Base-by-base conservation (phyloP, 2,797 vertebrate species). In the Psittacula echo region DNA sequence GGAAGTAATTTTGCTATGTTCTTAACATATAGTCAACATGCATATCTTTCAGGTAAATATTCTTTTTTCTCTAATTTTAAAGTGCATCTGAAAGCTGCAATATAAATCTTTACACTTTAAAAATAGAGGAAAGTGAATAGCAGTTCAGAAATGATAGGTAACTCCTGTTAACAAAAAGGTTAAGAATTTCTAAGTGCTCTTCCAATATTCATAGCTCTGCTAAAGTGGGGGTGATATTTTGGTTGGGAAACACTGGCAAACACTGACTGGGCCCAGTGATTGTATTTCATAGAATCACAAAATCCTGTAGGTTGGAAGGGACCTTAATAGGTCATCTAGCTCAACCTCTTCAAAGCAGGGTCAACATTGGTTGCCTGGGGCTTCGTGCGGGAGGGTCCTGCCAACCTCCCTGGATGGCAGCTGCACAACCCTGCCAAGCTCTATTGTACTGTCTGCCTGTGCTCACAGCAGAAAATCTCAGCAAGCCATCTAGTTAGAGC, bases 31-130 rank as follows among this genome's bases (percentile, higher is more conserved):
- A 93, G 71, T 73, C 18, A 94, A 8, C 50, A 56, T 60, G 62
- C 85, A 96, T 96, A 39, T 92, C n/a, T 92, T 97, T 85, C 77
- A 71, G 71, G 67, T 90, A 97, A 94, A 95, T 65, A 47, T 64
- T 51, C n/a, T 50, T 84, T 53, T 79, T 83, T 88, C 34, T 93
- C 37, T 87, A 90, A 87, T 66, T 93, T 94, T 78, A 77, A 92
- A 89, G 76, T 68, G 62, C 67, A 73, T 83, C 76, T 94, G 94
- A 91, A 92, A 86, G 71, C 29, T 85, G n/a, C 88, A 89, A 88
- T 95, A 89, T 39, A 89, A 85, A 87, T 77, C 65, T 82, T 91
- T 76, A 70, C 5, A 18, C 18, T 90, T 96, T 77, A 84, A 82
- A 92, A 91, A 89, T 1, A 83, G 15, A 93, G 44, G 37, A 80